Evolutionary conservation across 2,113 vertebrate species (phyloP).

Genomic region (Ginglymostoma cirratum): DNA sequence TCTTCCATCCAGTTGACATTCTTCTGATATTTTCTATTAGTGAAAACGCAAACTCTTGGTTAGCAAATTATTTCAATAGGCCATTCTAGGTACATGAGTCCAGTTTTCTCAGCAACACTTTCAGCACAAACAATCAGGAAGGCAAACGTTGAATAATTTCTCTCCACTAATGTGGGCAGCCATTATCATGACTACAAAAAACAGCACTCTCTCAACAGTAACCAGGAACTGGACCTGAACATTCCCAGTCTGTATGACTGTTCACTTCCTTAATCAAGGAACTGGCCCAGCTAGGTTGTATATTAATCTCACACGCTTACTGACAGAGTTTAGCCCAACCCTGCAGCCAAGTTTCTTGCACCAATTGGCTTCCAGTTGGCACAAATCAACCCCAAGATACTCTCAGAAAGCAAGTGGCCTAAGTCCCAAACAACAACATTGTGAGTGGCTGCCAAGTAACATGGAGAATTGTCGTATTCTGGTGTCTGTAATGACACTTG

Average conservation of each 20-base stretch:
- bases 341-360: background rate
- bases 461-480: background rate
- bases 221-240: background rate
- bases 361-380: background rate
- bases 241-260: background rate
- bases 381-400: background rate
- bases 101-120: background rate
- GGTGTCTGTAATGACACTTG: background rate
- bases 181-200: background rate
- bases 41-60: background rate
- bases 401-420: background rate
- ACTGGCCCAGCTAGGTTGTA: background rate
- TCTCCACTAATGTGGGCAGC: background rate
- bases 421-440: background rate
- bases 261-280: background rate
- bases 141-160: background rate
- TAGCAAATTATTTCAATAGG: background rate
- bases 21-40: background rate
- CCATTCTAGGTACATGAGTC: background rate
- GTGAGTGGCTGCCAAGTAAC: background rate
- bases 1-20: background rate
- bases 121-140: background rate
- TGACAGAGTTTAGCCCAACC: background rate
- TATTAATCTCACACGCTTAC: background rate
- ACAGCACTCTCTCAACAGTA: background rate